A percentile compares a stretch with the other conserved stretches of the same genome.
phyloP scores from a whole-genome alignment of 2,797 vertebrate genomes.

The Phalloptychus januarius region DNA sequence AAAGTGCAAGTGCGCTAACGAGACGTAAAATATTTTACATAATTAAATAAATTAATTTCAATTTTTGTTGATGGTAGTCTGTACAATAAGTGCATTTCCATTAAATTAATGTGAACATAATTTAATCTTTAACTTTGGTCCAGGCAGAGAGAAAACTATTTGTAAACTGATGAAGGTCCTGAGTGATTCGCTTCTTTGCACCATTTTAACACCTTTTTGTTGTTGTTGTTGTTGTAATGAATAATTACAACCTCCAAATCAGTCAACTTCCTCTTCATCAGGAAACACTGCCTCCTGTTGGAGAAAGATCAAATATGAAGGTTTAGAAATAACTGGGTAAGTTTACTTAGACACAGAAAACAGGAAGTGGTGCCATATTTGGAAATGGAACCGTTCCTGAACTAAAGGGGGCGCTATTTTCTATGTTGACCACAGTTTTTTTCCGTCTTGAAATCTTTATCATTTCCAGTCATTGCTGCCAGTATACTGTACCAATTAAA shows the following conservation, averaged over 20 bases:
- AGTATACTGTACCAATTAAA: too few species aligned
- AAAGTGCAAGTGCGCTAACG: slow-evolving; percentile 4
- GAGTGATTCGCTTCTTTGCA: background rate
- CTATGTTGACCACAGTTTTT: too few species aligned
- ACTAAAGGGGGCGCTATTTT: too few species aligned
- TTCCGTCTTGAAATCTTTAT: too few species aligned
- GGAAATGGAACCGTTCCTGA: too few species aligned
- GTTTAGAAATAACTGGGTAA: too few species aligned
- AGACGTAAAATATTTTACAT: background rate
- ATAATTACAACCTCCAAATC: slow-evolving; percentile 7
- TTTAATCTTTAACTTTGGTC: background rate
- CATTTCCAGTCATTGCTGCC: too few species aligned
- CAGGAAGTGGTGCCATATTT: too few species aligned
- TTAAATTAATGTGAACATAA: background rate
- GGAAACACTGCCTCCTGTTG: slow-evolving; percentile 78
- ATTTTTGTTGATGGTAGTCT: background rate
- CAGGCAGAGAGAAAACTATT: background rate
- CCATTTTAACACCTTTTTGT: background rate
- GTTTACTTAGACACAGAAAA: too few species aligned
- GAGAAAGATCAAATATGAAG: background rate
- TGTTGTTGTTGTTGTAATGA: background rate
- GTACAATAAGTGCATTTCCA: background rate
- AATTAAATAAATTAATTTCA: background rate
- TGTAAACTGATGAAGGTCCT: background rate
- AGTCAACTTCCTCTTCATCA: slow-evolving; percentile 66